Evolutionary conservation across 1,140 invertebrate genomes (phyloP), one percentile per base, ranked within the genome.

Genomic region (Cotesia glomerata): DNA sequence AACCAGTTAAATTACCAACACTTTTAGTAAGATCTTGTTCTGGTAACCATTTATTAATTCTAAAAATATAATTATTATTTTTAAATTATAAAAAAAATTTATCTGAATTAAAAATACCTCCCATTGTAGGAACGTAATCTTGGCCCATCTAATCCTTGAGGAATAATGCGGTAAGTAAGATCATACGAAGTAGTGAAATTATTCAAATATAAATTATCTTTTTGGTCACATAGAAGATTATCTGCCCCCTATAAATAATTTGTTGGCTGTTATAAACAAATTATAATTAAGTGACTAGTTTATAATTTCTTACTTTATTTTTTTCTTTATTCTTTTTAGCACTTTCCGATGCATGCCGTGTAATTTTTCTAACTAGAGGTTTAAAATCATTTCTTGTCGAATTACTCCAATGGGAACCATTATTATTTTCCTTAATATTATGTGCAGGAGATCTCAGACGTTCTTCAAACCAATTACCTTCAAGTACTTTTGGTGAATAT

Each of bases 381-480:
- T 45, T 45, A 9, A 11, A 45, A 45, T 45, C 39, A 45, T 45
- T 45, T 45, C 7, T 5, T 5, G 52, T 7, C n/a, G 52, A 14
- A 54, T 4, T 54, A 14, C n/a, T 54, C 52, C 5, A 14, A n/a
- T 54, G n/a, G n/a, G 52, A 16, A 2, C 69, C 56, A 16, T 73
- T 13, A 18, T 77, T 78, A 45, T 76, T 76, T 63, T 77, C 51
- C 74, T 59, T 74, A 54, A n/a, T 49, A 34, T 58, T 32, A 16
- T 26, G 1, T 26, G 52, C 35, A 18, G 14, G 63, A 51, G 16
- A 58, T 32, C 32, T 16, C 14, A 51, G 35, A 51, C 75, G 72
- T 49, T 71, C 73, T 5, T 81, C 76, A 64, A 74, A 72, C 78
- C 77, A 79, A 78, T 81, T 76, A 13, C 77, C 78, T 34, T 61